Evolutionary conservation across 2,888 invertebrate species (phyloP).

Genomic region (Smittia aterrima): DNA sequence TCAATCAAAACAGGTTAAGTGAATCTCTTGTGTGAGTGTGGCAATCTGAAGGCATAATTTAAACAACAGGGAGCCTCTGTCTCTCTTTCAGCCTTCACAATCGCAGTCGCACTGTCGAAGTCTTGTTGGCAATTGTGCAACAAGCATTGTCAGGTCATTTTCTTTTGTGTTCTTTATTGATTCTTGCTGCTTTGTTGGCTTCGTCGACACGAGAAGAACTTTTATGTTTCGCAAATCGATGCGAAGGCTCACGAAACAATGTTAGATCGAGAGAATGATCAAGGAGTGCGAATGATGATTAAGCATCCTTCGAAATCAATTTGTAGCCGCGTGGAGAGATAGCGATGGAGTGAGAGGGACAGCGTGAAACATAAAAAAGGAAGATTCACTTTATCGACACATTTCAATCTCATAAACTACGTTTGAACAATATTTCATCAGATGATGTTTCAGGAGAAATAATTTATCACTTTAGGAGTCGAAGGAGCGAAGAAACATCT

Average conservation of each 20-base stretch:
- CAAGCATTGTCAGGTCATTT: slow-evolving; percentile 34
- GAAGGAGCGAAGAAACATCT: background rate
- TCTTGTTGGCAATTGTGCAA: slow-evolving; percentile 25
- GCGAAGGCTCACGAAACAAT: no score
- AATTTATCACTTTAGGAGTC: slow-evolving; percentile 17
- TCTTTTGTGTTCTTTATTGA: slow-evolving; percentile 26
- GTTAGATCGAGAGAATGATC: no score
- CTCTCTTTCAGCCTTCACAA: background rate
- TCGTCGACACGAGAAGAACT: background rate
- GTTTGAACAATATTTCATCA: slow-evolving; percentile 31
- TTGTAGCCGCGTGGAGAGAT: background rate
- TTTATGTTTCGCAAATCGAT: background rate
- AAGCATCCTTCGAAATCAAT: background rate
- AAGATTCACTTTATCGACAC: slow-evolving; percentile 4
- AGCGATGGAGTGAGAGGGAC: no score
- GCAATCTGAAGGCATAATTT: slow-evolving; percentile 35
- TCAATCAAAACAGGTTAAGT: slow-evolving; percentile 40
- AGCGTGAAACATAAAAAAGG: background rate
- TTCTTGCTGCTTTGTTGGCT: background rate
- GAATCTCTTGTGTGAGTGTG: slow-evolving; percentile 26
- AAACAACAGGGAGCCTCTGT: slow-evolving; percentile 34
- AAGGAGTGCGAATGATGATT: no score
- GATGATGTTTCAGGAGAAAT: background rate
- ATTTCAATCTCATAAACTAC: slow-evolving; percentile 4
- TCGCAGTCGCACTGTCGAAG: background rate